phyloP scores from a whole-genome alignment of 2,888 invertebrate species.

The Cerceris rybyensis region DNA sequence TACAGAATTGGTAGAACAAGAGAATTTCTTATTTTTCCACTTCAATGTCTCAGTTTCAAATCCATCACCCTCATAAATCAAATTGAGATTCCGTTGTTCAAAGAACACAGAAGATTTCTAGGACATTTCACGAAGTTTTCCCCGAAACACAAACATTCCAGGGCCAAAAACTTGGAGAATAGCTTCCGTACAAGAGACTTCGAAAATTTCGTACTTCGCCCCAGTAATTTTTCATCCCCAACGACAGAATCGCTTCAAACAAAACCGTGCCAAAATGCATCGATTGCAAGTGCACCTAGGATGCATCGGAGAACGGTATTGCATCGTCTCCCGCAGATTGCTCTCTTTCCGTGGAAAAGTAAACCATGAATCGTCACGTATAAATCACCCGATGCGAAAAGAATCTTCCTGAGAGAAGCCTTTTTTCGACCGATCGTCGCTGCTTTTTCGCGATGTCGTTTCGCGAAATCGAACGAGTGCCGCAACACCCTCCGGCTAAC shows the following conservation, averaged over 20 bases:
- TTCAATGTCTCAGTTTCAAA: too few species aligned
- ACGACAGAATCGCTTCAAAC: conserved; percentile 5
- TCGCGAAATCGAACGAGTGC: neutral
- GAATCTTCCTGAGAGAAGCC: neutral
- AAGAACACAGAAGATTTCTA: too few species aligned
- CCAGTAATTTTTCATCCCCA: too few species aligned
- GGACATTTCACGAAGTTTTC: too few species aligned
- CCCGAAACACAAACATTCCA: too few species aligned
- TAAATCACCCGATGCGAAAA: neutral
- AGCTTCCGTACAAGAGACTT: too few species aligned
- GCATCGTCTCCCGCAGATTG: conserved; percentile 36
- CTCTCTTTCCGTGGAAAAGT: conserved; percentile 21
- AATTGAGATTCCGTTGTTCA: too few species aligned
- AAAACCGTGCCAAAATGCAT: conserved; percentile 15
- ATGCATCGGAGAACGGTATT: conserved; percentile 17
- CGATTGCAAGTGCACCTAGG: neutral
- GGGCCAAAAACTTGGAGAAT: too few species aligned
- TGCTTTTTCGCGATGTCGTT: neutral
- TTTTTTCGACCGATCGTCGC: neutral
- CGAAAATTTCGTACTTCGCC: too few species aligned
- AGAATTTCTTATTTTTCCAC: too few species aligned
- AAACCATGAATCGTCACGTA: neutral
- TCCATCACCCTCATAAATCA: too few species aligned
- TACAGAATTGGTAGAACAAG: too few species aligned
- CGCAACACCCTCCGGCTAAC: neutral